These are phyloP conservation scores for Alectura lathami DNA, from an alignment of 2,113 vertebrate genomes.

Conservation along the genomic window DNA sequence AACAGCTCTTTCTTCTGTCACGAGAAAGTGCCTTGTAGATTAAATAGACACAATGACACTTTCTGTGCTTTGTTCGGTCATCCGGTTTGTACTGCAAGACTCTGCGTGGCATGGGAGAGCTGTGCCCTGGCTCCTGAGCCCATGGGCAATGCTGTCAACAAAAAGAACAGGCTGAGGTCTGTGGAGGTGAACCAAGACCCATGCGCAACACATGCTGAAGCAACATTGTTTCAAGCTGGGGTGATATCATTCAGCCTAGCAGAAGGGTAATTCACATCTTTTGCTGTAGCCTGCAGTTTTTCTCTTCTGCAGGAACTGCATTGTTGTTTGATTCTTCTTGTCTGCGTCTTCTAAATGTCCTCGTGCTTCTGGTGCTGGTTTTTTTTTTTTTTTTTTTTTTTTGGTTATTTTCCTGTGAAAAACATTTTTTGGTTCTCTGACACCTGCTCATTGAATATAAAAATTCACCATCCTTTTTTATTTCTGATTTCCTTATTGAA, in stretches of 20 bases:
- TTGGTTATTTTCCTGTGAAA: background rate
- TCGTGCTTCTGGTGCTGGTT: too few species aligned
- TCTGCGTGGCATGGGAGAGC: background rate
- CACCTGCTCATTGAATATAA: background rate
- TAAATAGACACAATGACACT: background rate
- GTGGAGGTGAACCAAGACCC: background rate
- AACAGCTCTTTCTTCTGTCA: background rate
- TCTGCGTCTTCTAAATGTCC: background rate
- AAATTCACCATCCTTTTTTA: background rate
- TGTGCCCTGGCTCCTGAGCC: background rate
- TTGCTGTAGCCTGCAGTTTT: background rate
- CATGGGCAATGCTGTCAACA: background rate
- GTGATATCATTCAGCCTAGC: background rate
- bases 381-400: too few species aligned
- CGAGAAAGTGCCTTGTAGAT: background rate
- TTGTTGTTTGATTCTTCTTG: background rate
- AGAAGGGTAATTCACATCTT: background rate
- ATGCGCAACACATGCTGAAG: rapidly evolving
- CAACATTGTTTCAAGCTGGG: background rate
- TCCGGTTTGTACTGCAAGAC: background rate
- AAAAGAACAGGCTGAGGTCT: background rate
- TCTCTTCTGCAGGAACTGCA: background rate
- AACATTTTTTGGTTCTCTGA: background rate
- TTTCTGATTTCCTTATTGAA: background rate
- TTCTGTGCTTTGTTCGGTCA: background rate